Evolutionary conservation across 2,888 invertebrate species (phyloP).

Genomic region (Nephrocerus scutellatus): DNA sequence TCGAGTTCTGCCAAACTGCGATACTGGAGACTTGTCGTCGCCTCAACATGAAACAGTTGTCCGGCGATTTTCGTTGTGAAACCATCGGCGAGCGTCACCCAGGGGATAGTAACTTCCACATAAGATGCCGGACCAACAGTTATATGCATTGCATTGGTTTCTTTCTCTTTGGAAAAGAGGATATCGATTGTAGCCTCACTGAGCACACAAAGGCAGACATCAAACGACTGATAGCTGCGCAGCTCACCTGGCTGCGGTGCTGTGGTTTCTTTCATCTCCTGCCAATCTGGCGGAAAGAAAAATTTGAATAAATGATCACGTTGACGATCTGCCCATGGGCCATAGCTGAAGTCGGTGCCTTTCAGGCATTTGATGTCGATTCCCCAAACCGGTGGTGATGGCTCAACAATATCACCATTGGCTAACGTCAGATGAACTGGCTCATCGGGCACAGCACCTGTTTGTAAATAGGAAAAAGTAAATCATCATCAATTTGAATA

Average conservation of each 20-base stretch:
- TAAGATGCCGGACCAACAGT: conserved; percentile 94
- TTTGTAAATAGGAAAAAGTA: no score
- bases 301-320: conserved; percentile 91
- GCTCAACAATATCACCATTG: conserved; percentile 88
- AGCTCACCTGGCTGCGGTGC: conserved; percentile 80
- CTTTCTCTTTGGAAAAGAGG: conserved; percentile 83
- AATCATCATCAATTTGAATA: background rate
- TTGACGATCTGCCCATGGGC: conserved; percentile 98
- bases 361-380: conserved; percentile 93
- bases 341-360: conserved; percentile 90
- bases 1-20: conserved; percentile 90
- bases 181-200: conserved; percentile 94
- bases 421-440: conserved; percentile 83
- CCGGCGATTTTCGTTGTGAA: conserved; percentile 88
- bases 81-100: conserved; percentile 81
- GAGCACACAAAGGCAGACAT: conserved; percentile 81
- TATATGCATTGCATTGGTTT: conserved; percentile 95
- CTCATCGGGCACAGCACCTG: conserved; percentile 81
- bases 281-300: conserved; percentile 87
- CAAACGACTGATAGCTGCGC: conserved; percentile 84
- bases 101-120: conserved; percentile 92
- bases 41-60: conserved; percentile 87
- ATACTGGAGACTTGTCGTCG: conserved; percentile 90
- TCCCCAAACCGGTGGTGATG: conserved; percentile 91
- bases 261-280: conserved; percentile 70